Evolutionary conservation across 2,113 vertebrate species (phyloP).

Genomic region (Pteruthius melanotis): DNA sequence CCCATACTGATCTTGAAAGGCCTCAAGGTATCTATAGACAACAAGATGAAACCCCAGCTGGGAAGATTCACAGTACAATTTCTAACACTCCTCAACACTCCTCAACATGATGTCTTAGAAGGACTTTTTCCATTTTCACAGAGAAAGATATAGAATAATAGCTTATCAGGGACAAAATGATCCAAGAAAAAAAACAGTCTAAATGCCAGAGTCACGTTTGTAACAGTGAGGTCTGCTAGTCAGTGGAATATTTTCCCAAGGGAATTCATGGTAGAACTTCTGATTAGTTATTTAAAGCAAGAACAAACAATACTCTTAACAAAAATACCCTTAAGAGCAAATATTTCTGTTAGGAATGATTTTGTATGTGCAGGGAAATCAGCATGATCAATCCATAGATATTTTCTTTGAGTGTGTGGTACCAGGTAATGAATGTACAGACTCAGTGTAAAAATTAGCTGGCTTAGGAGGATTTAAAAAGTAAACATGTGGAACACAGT

Average conservation of each 20-base stretch:
- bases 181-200: background rate
- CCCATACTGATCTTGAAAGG: background rate
- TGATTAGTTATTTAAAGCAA: background rate
- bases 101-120: background rate
- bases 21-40: background rate
- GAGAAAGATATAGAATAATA: background rate
- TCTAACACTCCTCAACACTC: background rate
- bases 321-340: background rate
- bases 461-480: slow-evolving; percentile 69
- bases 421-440: slow-evolving; percentile 47
- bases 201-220: background rate
- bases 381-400: background rate
- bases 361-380: background rate
- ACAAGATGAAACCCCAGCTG: background rate
- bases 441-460: slow-evolving; percentile 56
- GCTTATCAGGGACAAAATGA: background rate
- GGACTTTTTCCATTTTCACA: background rate
- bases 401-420: slow-evolving; percentile 34
- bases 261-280: background rate
- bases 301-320: background rate
- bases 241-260: background rate
- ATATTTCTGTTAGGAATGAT: slow-evolving; percentile 6
- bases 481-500: slow-evolving; percentile 66
- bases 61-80: background rate
- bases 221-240: background rate